Evolutionary conservation across 2,797 vertebrate species (phyloP).

Genomic region (Crenuchus spilurus): DNA sequence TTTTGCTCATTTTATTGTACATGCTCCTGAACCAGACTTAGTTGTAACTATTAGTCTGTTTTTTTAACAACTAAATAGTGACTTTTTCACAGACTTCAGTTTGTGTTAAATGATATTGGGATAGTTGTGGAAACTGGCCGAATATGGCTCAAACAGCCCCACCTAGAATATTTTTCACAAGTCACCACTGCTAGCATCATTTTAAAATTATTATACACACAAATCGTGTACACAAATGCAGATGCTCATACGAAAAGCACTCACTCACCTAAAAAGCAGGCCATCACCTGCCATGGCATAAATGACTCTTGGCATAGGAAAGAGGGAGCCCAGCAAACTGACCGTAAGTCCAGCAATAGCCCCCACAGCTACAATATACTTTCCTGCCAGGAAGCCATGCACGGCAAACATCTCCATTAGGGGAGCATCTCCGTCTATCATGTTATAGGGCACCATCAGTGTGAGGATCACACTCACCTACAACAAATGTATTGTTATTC

Average conservation of each 20-base stretch:
- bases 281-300: constrained; percentile 96
- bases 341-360: constrained; percentile 91
- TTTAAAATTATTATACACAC: no score
- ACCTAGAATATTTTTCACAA: no score
- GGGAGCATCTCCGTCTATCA: constrained; percentile 91
- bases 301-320: constrained; percentile 96
- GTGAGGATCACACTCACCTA: constrained; percentile 96
- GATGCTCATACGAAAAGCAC: neutral
- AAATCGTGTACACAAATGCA: neutral
- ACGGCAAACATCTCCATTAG: constrained; percentile 97
- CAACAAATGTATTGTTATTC: neutral
- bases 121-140: no score
- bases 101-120: no score
- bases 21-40: no score
- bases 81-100: no score
- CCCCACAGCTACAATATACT: constrained; percentile 89
- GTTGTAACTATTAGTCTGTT: no score
- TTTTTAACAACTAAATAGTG: no score
- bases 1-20: no score
- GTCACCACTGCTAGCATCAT: no score
- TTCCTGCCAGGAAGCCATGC: constrained; percentile 89
- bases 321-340: constrained; percentile 93
- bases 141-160: no score
- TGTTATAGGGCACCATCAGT: constrained; percentile 90
- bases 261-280: constrained; percentile 90